phyloP scores from a whole-genome alignment of 92 coral and sea anemone genomes.

The Epizoanthus fatuus region DNA sequence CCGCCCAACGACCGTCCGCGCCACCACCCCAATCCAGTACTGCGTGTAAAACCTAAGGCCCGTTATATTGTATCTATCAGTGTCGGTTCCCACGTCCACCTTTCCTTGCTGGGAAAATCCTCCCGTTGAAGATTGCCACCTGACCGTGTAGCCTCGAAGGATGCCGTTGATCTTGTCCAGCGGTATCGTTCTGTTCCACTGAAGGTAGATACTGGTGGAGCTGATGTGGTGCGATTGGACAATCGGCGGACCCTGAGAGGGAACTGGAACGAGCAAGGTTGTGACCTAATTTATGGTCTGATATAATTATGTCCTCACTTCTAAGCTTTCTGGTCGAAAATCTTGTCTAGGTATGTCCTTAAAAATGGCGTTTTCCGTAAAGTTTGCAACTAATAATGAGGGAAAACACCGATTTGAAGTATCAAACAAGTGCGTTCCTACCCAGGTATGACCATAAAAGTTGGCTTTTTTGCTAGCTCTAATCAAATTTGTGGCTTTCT shows the following conservation, averaged over 20 bases:
- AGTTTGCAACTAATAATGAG: no score
- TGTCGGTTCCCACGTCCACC: background rate
- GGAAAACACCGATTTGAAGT: no score
- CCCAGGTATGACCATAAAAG: no score
- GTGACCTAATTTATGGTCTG: no score
- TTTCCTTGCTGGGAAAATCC: background rate
- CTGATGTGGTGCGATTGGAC: background rate
- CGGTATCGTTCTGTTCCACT: slow-evolving; percentile 17
- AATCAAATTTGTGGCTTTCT: no score
- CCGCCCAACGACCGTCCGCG: slow-evolving; percentile 12
- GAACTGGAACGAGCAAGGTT: background rate
- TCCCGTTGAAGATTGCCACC: background rate
- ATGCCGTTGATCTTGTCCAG: slow-evolving; percentile 23
- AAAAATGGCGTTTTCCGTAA: no score
- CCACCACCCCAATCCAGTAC: slow-evolving; percentile 8
- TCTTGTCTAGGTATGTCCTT: no score
- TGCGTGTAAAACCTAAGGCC: slow-evolving; percentile 12
- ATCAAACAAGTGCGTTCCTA: no score
- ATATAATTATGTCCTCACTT: no score
- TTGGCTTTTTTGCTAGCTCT: no score
- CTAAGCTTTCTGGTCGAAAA: no score
- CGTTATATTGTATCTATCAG: background rate
- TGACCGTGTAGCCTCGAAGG: slow-evolving; percentile 5
- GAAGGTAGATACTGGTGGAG: background rate
- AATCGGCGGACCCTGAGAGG: slow-evolving; percentile 15